Evolutionary conservation across 2,888 invertebrate genomes (phyloP).

Genomic region (Chrysolina americana): DNA sequence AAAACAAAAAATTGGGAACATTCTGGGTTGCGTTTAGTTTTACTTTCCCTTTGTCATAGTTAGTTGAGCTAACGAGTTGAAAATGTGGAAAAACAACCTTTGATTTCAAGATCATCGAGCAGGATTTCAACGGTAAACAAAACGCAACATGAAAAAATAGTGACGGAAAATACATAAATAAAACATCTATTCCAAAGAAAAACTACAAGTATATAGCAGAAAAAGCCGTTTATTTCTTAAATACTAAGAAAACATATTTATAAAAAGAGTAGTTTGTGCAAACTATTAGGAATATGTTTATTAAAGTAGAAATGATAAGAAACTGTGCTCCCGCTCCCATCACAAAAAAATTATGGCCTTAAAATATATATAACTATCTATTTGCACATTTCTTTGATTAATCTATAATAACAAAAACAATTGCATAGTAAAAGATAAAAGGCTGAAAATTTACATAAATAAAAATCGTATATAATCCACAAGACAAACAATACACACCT

Average conservation of each 20-base stretch:
- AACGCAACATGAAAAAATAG: slow-evolving; percentile 9
- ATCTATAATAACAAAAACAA: slow-evolving; percentile 51
- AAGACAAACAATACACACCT: slow-evolving; percentile 59
- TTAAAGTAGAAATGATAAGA: slow-evolving; percentile 51
- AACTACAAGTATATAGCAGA: slow-evolving; percentile 50
- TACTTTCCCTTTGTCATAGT: too few species aligned
- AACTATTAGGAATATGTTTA: slow-evolving; percentile 54
- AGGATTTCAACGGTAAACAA: not conserved
- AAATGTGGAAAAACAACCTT: too few species aligned
- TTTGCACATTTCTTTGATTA: slow-evolving; percentile 51
- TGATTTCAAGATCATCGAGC: not conserved
- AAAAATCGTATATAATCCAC: slow-evolving; percentile 56
- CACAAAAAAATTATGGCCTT: slow-evolving; percentile 52
- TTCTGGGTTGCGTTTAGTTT: too few species aligned
- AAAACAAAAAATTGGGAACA: too few species aligned
- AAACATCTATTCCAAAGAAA: not conserved
- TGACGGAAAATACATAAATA: too few species aligned
- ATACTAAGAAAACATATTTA: slow-evolving; percentile 63
- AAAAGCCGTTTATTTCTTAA: slow-evolving; percentile 66
- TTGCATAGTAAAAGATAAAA: slow-evolving; percentile 53
- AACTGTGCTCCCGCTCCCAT: slow-evolving; percentile 57
- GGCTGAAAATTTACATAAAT: slow-evolving; percentile 59
- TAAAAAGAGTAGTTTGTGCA: slow-evolving; percentile 63
- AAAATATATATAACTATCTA: slow-evolving; percentile 47
- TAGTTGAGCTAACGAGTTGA: too few species aligned